Evolutionary conservation across 2,888 invertebrate genomes (phyloP), one percentile per base, ranked within the genome.

Genomic region (Ophion ellenae): DNA sequence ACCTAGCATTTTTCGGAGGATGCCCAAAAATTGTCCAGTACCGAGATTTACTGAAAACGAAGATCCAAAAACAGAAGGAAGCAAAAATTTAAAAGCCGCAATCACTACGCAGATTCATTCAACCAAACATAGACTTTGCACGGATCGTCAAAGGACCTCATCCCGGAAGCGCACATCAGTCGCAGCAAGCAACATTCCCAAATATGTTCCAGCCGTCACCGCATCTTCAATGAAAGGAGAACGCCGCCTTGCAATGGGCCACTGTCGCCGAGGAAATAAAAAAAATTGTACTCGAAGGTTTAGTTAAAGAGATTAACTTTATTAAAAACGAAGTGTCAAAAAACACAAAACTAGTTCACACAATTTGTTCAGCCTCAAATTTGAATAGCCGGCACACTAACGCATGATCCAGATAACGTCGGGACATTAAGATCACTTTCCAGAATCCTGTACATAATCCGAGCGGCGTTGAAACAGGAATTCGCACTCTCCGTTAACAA

Each of bases 401-500:
- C 4, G 45, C 6, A 53, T 53, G 45, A 75, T 63, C n/a, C 66
- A 57, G 32, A 32, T 9, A 32, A 32, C 32, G 11, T 32, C 32
- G 32, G 4, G 7, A 20, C 36, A 5, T 4, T 76, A 5, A 24
- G 40, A 47, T 45, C 32, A 36, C 7, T 77, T 10, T 63, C 36
- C 14, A 70, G 73, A 32, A 2, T 67, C 24, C 53, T 59, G 5
- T 5, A 63, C 6, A 45, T 57, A 14, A 69, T 76, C 1, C 70
- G 70, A 24, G 9, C 7, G 9, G 45, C 24, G 14, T 28, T 83
- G 5, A 77, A 77, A 76, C 45, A 53, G 9, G 77, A 83, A 73
- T 83, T 83, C n/a, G 36, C 83, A 6, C 36, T 28, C 36, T 77
- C 78, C 10, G 71, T 83, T 7, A 73, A 53, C 14, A 78, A 66